Evolutionary conservation across 2,888 invertebrate species (phyloP).

Genomic region (Hypomecis atomaria): DNA sequence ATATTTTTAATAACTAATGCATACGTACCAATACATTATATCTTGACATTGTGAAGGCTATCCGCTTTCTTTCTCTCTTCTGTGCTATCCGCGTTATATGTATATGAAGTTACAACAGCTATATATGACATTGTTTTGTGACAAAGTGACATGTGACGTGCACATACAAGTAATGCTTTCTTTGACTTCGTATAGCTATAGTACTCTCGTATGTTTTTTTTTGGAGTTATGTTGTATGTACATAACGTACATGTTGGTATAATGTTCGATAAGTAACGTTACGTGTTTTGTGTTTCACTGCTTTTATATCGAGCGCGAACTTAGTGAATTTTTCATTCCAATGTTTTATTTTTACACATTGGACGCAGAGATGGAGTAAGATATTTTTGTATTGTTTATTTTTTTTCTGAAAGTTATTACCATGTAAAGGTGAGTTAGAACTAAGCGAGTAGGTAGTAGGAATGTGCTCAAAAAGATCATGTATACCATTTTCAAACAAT

Average conservation of each 20-base stretch:
- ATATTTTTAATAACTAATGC: too few relatives aligned
- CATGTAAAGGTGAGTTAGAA: too few relatives aligned
- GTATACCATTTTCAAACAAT: too few relatives aligned
- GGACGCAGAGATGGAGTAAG: too few relatives aligned
- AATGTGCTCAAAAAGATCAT: too few relatives aligned
- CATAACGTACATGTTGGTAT: conserved; percentile 1
- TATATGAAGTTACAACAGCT: neutral
- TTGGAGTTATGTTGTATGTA: too few relatives aligned
- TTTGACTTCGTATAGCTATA: neutral
- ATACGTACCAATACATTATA: neutral
- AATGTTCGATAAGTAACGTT: conserved; percentile 24
- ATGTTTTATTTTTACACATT: neutral
- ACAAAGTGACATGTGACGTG: conserved; percentile 12
- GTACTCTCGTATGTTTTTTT: too few relatives aligned
- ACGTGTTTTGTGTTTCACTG: conserved; percentile 14
- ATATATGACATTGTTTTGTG: conserved; percentile 7
- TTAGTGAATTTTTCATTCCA: conserved; percentile 20
- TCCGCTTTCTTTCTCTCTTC: too few relatives aligned
- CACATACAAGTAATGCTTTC: conserved; percentile 14
- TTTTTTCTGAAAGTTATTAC: too few relatives aligned
- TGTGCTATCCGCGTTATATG: neutral
- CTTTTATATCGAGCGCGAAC: conserved; percentile 10
- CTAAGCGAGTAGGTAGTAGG: too few relatives aligned
- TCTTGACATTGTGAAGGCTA: neutral
- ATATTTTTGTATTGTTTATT: too few relatives aligned